These are phyloP conservation scores for Galago senegalensis DNA, from an alignment of 2,797 vertebrate genomes.

Conservation along the genomic window DNA sequence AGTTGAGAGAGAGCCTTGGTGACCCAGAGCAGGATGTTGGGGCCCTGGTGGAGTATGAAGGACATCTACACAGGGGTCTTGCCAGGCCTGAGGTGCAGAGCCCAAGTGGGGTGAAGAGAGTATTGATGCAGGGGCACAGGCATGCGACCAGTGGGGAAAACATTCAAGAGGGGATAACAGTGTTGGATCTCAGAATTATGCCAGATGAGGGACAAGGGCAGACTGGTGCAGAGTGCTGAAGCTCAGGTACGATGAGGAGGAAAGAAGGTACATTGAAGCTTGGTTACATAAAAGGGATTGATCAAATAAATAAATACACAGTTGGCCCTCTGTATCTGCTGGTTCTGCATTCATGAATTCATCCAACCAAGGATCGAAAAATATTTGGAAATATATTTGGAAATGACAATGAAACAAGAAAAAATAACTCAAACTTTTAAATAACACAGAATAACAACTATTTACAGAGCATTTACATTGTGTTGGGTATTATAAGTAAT, in stretches of 20 bases:
- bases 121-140: background rate
- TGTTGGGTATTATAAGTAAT: background rate
- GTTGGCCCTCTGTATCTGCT: background rate
- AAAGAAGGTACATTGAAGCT: background rate
- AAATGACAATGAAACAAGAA: background rate
- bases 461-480: background rate
- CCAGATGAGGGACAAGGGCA: background rate
- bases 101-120: background rate
- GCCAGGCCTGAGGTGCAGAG: background rate
- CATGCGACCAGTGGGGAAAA: background rate
- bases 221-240: background rate
- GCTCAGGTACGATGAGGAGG: background rate
- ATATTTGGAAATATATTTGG: background rate
- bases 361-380: background rate
- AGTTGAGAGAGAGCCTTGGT: background rate
- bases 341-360: background rate
- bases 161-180: background rate
- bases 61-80: background rate
- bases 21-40: too few species aligned
- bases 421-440: background rate
- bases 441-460: background rate
- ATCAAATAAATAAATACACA: background rate
- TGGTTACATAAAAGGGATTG: background rate
- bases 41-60: background rate
- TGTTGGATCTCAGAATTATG: background rate